phyloP scores from a whole-genome alignment of 2,797 vertebrate genomes.

The Phyllotis vaccarum region DNA sequence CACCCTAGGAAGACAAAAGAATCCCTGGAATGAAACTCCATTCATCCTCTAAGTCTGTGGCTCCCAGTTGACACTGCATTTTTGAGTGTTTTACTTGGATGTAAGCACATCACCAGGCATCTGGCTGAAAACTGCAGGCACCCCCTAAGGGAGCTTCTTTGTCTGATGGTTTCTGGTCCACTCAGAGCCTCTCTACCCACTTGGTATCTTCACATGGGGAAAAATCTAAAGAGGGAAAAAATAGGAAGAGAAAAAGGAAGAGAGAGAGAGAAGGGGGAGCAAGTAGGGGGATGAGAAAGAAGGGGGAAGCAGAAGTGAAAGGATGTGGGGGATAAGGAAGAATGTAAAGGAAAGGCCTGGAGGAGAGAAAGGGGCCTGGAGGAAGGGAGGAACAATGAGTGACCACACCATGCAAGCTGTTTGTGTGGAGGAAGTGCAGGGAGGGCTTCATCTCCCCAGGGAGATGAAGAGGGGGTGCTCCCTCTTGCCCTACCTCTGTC shows the following conservation, averaged over 20 bases:
- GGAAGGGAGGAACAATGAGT: not conserved
- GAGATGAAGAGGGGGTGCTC: too few relatives aligned
- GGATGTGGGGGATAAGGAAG: not conserved
- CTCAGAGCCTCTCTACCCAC: too few relatives aligned
- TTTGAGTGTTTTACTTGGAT: not conserved
- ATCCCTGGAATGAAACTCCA: not conserved
- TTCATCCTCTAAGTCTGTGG: not conserved
- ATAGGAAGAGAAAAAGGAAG: not conserved
- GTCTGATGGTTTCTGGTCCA: not conserved
- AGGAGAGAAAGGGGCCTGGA: not conserved
- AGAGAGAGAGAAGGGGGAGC: too few relatives aligned
- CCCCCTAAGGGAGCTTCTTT: not conserved
- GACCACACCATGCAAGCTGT: not conserved
- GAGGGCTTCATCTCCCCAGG: too few relatives aligned
- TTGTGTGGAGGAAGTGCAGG: not conserved
- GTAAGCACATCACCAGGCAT: not conserved
- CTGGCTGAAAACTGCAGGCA: not conserved
- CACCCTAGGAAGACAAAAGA: not conserved
- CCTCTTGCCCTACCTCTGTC: not conserved
- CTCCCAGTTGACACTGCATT: not conserved
- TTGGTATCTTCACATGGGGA: not conserved
- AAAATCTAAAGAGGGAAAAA: not conserved
- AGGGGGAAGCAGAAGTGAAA: too few relatives aligned
- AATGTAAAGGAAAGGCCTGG: not conserved
- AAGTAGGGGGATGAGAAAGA: not conserved